Base-by-base conservation (phyloP, 2,113 vertebrate species). In the Lepidothrix coronata region DNA sequence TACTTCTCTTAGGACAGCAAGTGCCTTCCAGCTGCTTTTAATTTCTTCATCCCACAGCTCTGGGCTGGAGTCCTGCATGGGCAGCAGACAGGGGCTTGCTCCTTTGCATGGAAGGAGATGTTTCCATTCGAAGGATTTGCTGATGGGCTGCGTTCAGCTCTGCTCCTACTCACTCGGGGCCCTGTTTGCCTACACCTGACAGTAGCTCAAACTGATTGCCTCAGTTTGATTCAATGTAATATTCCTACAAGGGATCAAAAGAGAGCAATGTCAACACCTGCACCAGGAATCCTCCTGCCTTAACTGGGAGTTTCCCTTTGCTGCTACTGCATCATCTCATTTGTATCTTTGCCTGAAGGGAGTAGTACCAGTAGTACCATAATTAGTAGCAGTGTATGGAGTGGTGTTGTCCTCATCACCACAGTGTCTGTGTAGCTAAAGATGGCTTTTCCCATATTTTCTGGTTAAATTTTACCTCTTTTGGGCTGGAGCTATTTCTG, bases 21-120 rank as follows among this genome's bases (percentile, higher is more conserved):
- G 18, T 23, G 23, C 20, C 30, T 76, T 76, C 19, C 70, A 49
- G 44, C 11, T 49, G 11, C 8, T 66, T 75, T 66, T 37, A 33
- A 41, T 52, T 63, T 79, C 43, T 33, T 59, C 22, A 31, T 70
- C 51, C 33, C 22, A 17, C 21, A 33, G 39, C 30, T n/a, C 33
- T n/a, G 25, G 19, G 19, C 33, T 61, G 8, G 31, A 73, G 5
- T 70, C 43, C 17, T 49, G 8, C 0, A 1, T 0, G 0, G 12
- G 61, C 33, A 85, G 52, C 17, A 66, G 27, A 31, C 24, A 59
- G 8, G 17, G 35, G 16, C 9, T 72, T 65, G 25, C 16, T 54
- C 12, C n/a, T 30, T 74, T 59, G n/a, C 15, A 18, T 11, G 25
- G 43, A 91, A 11, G 44, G 52, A 72, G 9, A 46, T 41, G n/a